These are phyloP conservation scores for Drosophila punjabiensis DNA, from an alignment of 1,140 invertebrate genomes.

Conservation along the genomic window DNA sequence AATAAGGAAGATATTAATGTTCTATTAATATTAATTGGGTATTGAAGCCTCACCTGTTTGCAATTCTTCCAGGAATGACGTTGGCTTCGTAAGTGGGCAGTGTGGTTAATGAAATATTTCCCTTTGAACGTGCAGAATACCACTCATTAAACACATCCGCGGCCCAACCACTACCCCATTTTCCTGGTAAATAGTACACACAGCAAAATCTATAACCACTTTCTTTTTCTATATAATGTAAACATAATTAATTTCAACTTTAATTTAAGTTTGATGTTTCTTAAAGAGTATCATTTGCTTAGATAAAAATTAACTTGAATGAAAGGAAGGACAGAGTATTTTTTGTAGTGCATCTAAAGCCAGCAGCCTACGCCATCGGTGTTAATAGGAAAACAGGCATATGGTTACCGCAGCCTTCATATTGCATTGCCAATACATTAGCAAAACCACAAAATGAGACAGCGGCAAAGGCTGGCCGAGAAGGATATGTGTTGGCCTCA, in stretches of 20 bases:
- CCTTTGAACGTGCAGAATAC: background rate
- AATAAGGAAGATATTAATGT: conserved; percentile 1
- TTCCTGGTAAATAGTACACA: conserved; percentile 1
- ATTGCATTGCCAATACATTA: conserved; percentile 50
- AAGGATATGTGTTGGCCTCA: conserved; percentile 3
- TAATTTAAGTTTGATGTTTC: background rate
- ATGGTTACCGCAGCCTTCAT: conserved; percentile 26
- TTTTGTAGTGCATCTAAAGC: background rate
- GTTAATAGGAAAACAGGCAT: conserved; percentile 5
- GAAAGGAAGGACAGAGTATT: fast-evolving
- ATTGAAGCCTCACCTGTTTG: background rate
- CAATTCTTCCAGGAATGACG: background rate
- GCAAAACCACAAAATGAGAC: conserved; percentile 36
- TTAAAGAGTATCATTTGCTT: background rate
- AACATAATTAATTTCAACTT: background rate
- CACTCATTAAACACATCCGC: conserved; percentile 38
- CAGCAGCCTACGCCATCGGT: conserved; percentile 12
- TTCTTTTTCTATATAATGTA: background rate
- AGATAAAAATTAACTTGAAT: background rate
- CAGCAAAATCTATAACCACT: background rate
- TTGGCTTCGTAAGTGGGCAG: background rate
- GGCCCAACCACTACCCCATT: background rate
- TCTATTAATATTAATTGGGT: conserved; percentile 16
- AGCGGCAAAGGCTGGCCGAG: background rate
- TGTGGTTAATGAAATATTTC: conserved; percentile 7